Conservation (phyloP, 2,888 invertebrate genomes). For the Hedya salicella region DNA sequence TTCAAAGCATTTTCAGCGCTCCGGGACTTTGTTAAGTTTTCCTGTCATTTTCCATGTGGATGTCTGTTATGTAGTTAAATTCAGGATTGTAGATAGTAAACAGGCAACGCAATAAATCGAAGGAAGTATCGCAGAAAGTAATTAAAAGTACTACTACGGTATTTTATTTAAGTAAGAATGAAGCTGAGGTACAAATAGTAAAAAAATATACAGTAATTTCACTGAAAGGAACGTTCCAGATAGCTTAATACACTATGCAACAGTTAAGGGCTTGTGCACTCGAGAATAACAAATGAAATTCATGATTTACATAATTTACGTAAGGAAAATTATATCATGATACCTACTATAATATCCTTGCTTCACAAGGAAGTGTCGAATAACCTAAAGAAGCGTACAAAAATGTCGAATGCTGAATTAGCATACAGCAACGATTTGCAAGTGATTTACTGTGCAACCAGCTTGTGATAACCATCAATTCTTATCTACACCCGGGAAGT, state of each 20-base stretch:
- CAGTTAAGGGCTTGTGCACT: not conserved
- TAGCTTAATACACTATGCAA: slow-evolving; percentile 15
- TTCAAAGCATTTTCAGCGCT: slow-evolving; percentile 9
- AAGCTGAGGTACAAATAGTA: slow-evolving; percentile 2
- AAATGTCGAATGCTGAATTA: slow-evolving; percentile 46
- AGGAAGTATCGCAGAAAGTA: slow-evolving; percentile 5
- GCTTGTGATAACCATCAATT: slow-evolving; percentile 45
- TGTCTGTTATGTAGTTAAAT: slow-evolving; percentile 3
- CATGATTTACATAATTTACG: no score
- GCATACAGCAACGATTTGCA: slow-evolving; percentile 50
- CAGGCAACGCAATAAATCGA: not conserved
- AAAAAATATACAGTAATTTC: not conserved
- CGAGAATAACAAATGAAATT: not conserved
- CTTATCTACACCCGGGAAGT: slow-evolving; percentile 47
- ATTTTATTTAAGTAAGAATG: slow-evolving; percentile 18
- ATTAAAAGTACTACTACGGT: not conserved
- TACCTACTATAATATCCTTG: not conserved
- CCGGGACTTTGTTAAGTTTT: not conserved
- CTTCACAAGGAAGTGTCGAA: slow-evolving; percentile 12
- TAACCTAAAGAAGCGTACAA: slow-evolving; percentile 22
- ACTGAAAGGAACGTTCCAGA: slow-evolving; percentile 2
- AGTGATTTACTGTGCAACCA: slow-evolving; percentile 51
- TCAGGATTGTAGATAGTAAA: slow-evolving; percentile 10
- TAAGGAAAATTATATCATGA: not conserved
- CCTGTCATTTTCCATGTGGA: slow-evolving; percentile 18